A percentile compares a stretch with the other conserved stretches of the same genome.
Conservation (phyloP, 2,113 vertebrate genomes). For the Pao palembangensis region DNA sequence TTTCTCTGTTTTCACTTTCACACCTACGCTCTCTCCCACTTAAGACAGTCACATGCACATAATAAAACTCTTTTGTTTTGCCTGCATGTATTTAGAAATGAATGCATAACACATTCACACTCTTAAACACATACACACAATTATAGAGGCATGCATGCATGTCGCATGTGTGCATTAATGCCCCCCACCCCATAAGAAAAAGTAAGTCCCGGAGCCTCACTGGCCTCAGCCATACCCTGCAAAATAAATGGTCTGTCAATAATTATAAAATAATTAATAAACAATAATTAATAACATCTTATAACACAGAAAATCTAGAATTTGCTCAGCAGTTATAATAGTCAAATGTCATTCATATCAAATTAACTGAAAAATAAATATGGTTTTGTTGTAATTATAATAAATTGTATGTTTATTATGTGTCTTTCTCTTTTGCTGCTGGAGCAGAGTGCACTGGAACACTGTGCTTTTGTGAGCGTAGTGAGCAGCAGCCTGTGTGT, state of each 20-base stretch:
- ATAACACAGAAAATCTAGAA: too few relatives aligned
- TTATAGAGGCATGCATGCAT: not conserved
- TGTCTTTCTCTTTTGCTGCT: constrained; percentile 9
- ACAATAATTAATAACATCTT: too few relatives aligned
- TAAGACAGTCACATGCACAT: not conserved
- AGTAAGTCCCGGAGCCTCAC: too few relatives aligned
- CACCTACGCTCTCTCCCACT: constrained; percentile 4
- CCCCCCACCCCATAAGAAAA: too few relatives aligned
- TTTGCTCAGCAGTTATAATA: too few relatives aligned
- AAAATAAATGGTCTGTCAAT: too few relatives aligned
- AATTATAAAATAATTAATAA: too few relatives aligned
- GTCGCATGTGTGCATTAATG: not conserved
- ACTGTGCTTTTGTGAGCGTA: constrained; percentile 76
- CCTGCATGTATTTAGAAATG: not conserved
- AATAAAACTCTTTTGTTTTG: not conserved
- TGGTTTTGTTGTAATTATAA: too few relatives aligned
- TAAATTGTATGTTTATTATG: constrained; percentile 18
- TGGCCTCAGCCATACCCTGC: too few relatives aligned
- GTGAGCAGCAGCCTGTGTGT: constrained; percentile 79
- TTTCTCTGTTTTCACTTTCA: constrained; percentile 4
- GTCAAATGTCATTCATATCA: too few relatives aligned
- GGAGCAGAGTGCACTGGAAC: constrained; percentile 56
- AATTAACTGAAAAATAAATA: too few relatives aligned
- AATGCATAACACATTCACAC: not conserved
- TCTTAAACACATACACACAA: not conserved